Evolutionary conservation across 2,888 invertebrate species (phyloP), one percentile per base, ranked within the genome.

Genomic region (Argynnis bischoffii): DNA sequence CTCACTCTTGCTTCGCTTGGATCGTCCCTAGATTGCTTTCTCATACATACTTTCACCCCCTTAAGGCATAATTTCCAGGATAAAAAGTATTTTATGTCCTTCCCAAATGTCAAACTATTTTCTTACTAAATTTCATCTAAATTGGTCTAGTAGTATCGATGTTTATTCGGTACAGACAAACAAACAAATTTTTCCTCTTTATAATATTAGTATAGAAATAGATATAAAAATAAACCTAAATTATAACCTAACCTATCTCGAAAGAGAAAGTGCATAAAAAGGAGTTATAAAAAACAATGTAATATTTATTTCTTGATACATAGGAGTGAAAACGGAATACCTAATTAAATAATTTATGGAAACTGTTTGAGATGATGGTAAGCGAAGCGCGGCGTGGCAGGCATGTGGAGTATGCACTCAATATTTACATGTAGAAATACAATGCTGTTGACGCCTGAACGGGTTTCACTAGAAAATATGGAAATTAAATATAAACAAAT

Each of bases 381-480:
- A 73, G 55, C 69, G 67, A 68, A 73, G 73, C 73, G 67, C 57
- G 68, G 60, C 61, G 61, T 57, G 64, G 67, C 55, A 69, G 63
- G 65, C 55, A 67, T 71, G 69, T 50, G 55, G 56, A 50, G 47
- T 66, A 59, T 67, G 50, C 47, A 50, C 51, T 55, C 41, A 26
- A 54, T 60, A 70, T 70, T 69, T 63, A 70, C 69, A 71, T 71
- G 41, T 57, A 71, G 11, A 8, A 41, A 11, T 41, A 47, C 31
- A 55, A 46, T 11, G 31, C 55, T 18, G 46, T 55, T 54, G 11
- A 63, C 56, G 18, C 47, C 50, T 31, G 46, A 55, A 64, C 51
- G 35, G 50, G 46, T 46, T 55, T 26, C 13, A 41, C 41, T 51
- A 56, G 51, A 53, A 55, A 48, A 66, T 51, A 55, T 60, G 31